These are phyloP conservation scores for Diadromus collaris DNA, from an alignment of 2,888 invertebrate genomes.

Conservation along the genomic window DNA sequence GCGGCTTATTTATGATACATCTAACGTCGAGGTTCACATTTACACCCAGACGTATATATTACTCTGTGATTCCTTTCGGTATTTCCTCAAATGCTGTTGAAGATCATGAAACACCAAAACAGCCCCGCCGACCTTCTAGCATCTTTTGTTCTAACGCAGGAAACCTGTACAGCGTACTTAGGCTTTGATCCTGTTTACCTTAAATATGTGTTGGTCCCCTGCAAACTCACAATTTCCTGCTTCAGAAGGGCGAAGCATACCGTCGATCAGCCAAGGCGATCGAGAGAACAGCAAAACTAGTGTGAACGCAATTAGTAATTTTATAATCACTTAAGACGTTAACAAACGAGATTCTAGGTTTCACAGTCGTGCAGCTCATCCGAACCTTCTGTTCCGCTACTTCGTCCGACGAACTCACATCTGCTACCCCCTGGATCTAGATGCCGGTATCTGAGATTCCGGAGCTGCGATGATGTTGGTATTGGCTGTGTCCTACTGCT, in stretches of 20 bases:
- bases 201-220: no score
- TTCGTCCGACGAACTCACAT: constrained; percentile 43
- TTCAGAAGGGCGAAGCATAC: no score
- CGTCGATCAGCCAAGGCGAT: not conserved
- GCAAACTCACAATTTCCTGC: no score
- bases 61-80: not conserved
- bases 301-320: not conserved
- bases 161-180: no score
- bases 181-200: no score
- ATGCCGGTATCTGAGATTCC: constrained; percentile 42
- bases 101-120: not conserved
- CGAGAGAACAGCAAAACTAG: not conserved
- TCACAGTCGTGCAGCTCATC: constrained; percentile 19
- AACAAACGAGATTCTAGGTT: constrained; percentile 16
- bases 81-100: not conserved
- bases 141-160: no score
- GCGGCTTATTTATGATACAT: constrained; percentile 12
- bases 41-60: not conserved
- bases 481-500: constrained; percentile 45
- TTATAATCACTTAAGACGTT: not conserved
- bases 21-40: not conserved
- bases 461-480: constrained; percentile 52
- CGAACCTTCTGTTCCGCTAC: constrained; percentile 13
- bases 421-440: constrained; percentile 36
- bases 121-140: no score